These are phyloP conservation scores for Hermetia illucens DNA, from an alignment of 1,140 invertebrate genomes.

Conservation along the genomic window DNA sequence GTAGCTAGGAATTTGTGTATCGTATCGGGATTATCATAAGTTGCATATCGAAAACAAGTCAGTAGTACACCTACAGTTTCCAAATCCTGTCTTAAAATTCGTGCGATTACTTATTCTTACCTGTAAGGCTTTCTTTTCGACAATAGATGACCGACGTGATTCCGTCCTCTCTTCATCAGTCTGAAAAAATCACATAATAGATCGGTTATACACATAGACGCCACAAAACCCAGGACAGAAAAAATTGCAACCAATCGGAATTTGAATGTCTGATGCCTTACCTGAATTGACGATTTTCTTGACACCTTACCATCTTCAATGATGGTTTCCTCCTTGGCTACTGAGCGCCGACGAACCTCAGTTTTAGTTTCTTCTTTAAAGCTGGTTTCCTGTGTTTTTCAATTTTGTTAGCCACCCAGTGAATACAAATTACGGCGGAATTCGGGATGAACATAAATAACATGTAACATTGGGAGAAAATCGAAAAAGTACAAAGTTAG, in stretches of 20 bases:
- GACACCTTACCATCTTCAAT: constrained; percentile 28
- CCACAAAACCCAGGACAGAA: too few relatives aligned
- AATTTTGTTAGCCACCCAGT: not conserved
- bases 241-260: too few relatives aligned
- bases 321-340: constrained; percentile 18
- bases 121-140: constrained; percentile 42
- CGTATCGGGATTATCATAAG: too few relatives aligned
- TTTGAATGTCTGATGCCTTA: constrained; percentile 9
- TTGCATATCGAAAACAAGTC: too few relatives aligned
- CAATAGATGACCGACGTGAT: constrained; percentile 44
- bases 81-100: too few relatives aligned
- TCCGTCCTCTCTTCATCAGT: constrained; percentile 41
- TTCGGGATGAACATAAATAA: constrained; percentile 2
- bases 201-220: too few relatives aligned
- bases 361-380: constrained; percentile 15
- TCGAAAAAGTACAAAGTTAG: too few relatives aligned
- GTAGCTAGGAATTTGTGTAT: too few relatives aligned
- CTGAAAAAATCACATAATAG: too few relatives aligned
- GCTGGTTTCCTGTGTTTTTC: constrained; percentile 13
- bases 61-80: too few relatives aligned
- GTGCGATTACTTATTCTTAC: constrained; percentile 24
- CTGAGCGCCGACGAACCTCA: constrained; percentile 18
- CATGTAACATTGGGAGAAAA: constrained; percentile 7
- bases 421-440: not conserved
- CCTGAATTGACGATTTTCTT: constrained; percentile 18